phyloP scores from a whole-genome alignment of 2,113 vertebrate genomes.

The Epinephelus moara region DNA sequence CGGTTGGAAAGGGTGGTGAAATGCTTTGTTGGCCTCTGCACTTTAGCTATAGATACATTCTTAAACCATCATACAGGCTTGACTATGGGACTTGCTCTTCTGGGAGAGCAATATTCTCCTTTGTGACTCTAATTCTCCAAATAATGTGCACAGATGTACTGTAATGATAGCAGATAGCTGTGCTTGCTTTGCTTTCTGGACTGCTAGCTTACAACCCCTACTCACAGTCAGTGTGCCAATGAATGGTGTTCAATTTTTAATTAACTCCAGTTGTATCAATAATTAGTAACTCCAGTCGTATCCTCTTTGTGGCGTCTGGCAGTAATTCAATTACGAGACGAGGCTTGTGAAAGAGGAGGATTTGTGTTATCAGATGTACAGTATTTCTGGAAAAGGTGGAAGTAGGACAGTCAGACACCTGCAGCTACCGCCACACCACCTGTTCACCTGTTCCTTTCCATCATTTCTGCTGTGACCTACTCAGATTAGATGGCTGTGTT shows the following conservation, averaged over 20 bases:
- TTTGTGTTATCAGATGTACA: constrained; percentile 6
- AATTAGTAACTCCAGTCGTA: constrained; percentile 8
- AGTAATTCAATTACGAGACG: constrained; percentile 12
- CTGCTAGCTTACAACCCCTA: background rate
- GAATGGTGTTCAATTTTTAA: constrained; percentile 10
- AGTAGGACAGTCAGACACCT: constrained; percentile 47
- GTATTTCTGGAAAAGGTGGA: constrained; percentile 20
- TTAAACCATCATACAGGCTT: background rate
- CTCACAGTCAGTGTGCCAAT: constrained; percentile 7
- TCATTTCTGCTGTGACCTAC: constrained; percentile 12
- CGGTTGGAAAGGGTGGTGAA: background rate
- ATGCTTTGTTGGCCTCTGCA: background rate
- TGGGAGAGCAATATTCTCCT: no score
- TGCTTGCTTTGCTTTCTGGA: background rate
- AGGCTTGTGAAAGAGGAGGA: constrained; percentile 23
- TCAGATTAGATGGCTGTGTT: constrained; percentile 2
- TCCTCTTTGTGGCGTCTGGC: background rate
- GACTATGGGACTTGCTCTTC: no score
- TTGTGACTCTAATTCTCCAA: background rate
- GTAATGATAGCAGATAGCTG: background rate
- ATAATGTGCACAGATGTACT: background rate
- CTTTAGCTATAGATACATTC: background rate
- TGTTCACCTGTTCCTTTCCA: constrained; percentile 32
- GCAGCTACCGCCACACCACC: constrained; percentile 34
- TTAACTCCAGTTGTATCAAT: constrained; percentile 4